Evolutionary conservation across 2,113 vertebrate genomes (phyloP), one percentile per base, ranked within the genome.

Genomic region (Phrynosoma platyrhinos): DNA sequence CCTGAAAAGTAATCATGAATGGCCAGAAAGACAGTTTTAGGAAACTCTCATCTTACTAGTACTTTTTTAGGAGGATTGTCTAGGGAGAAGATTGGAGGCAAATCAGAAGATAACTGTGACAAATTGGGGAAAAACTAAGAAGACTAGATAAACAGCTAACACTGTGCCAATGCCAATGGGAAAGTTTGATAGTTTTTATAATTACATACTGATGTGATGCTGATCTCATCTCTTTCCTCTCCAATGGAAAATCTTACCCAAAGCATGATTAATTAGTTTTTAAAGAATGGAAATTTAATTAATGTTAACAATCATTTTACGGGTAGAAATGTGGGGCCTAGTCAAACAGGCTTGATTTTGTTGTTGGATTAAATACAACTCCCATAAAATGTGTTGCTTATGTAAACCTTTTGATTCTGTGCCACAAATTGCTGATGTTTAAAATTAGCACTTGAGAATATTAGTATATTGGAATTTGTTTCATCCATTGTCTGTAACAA

Each of bases 221-320:
- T 62, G 18, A 81, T 87, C 78, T 55, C 68, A 81, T 27, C 53
- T 82, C 14, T 10, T 9, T 62, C 27, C 68, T 5, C 27, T 25
- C 27, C 32, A 58, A 62, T 47, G 86, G 86, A 87, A 74, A 81
- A 81, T 80, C 13, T 87, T 32, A 80, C 72, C 62, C 32, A 81
- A 40, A 69, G 27, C 10, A 62, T 53, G 42, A 74, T 64, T 71
- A 42, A 76, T 87, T 66, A 71, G 12, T 30, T 81, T 84, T 47
- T 81, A 69, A 87, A 42, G 36, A 87, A 9, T 74, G 79, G 79
- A 74, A 81, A 58, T 62, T 81, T 87, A 82, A 72, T 74, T 82
- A 58, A 52, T 74, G 23, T 81, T 42, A n/a, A 30, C 30, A 79
- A 14, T 47, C 23, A 40, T 77, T 76, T 77, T 64, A 78, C 68